These are phyloP conservation scores for Oncorhynchus clarkii DNA, from an alignment of 2,113 vertebrate species.

Conservation along the genomic window DNA sequence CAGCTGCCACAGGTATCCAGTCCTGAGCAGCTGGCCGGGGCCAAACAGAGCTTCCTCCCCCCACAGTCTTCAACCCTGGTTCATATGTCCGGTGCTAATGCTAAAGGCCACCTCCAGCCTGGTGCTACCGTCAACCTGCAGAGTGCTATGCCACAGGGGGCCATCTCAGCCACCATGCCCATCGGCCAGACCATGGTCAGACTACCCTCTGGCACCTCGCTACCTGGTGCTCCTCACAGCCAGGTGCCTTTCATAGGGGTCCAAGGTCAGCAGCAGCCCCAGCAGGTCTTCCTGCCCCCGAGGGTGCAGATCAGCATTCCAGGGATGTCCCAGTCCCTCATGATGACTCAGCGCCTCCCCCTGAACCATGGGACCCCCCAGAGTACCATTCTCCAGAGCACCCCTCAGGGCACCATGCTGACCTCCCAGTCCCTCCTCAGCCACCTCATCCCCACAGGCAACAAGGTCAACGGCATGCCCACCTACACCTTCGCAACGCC, in stretches of 20 bases:
- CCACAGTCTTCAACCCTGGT: slow-evolving; percentile 75
- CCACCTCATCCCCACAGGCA: slow-evolving; percentile 91
- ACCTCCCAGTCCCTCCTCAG: slow-evolving; percentile 83
- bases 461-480: slow-evolving; percentile 91
- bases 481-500: slow-evolving; percentile 89
- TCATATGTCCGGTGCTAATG: slow-evolving; percentile 76
- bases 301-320: slow-evolving; percentile 70
- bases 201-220: slow-evolving; percentile 42
- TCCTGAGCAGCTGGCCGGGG: slow-evolving; percentile 41
- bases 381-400: slow-evolving; percentile 76
- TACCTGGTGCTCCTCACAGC: slow-evolving; percentile 51
- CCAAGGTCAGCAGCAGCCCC: slow-evolving; percentile 53
- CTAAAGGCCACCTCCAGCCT: slow-evolving; percentile 72
- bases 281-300: slow-evolving; percentile 74
- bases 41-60: slow-evolving; percentile 67
- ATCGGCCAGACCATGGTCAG: slow-evolving; percentile 38
- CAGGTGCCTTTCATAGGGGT: slow-evolving; percentile 44
- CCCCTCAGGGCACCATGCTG: slow-evolving; percentile 72
- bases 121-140: slow-evolving; percentile 67
- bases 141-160: slow-evolving; percentile 56
- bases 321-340: slow-evolving; percentile 62
- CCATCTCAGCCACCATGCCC: slow-evolving; percentile 19
- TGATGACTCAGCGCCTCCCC: slow-evolving; percentile 73
- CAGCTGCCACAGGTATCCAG: slow-evolving; percentile 29
- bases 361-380: slow-evolving; percentile 66